Evolutionary conservation across 2,113 vertebrate species (phyloP).

Genomic region (Silurus glanis): DNA sequence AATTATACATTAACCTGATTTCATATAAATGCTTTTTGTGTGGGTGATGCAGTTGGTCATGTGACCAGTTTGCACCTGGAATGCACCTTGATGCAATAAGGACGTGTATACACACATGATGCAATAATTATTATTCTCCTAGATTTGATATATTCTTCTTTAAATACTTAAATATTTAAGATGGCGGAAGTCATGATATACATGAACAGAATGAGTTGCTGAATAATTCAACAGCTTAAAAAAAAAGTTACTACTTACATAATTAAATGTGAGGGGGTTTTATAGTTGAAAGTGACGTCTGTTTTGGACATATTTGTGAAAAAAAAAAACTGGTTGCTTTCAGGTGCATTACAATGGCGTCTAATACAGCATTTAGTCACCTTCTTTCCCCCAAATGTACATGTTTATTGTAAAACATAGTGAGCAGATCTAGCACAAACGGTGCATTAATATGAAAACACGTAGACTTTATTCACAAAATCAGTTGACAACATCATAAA

Average conservation of each 20-base stretch:
- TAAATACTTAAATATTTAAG: neutral
- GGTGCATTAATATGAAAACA: constrained; percentile 20
- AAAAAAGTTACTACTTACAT: neutral
- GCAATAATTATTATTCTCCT: neutral
- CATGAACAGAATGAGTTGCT: neutral
- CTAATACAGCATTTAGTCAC: neutral
- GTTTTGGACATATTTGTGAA: neutral
- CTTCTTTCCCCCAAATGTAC: neutral
- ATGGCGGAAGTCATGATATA: neutral
- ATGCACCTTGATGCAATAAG: neutral
- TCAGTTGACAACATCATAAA: no score
- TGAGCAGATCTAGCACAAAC: constrained; percentile 39
- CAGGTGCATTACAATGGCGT: neutral
- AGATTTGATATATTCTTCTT: neutral
- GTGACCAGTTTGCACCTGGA: neutral
- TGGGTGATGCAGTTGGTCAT: neutral
- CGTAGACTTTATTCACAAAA: neutral
- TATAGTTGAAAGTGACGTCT: no score
- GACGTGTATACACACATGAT: neutral
- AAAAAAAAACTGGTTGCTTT: neutral
- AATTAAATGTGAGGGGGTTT: neutral
- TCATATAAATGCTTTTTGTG: neutral
- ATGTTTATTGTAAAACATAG: constrained; percentile 24
- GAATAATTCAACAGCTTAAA: neutral
- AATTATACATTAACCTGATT: neutral